These are phyloP conservation scores for Cavia aperea DNA, from an alignment of 2,113 vertebrate species.

Conservation along the genomic window DNA sequence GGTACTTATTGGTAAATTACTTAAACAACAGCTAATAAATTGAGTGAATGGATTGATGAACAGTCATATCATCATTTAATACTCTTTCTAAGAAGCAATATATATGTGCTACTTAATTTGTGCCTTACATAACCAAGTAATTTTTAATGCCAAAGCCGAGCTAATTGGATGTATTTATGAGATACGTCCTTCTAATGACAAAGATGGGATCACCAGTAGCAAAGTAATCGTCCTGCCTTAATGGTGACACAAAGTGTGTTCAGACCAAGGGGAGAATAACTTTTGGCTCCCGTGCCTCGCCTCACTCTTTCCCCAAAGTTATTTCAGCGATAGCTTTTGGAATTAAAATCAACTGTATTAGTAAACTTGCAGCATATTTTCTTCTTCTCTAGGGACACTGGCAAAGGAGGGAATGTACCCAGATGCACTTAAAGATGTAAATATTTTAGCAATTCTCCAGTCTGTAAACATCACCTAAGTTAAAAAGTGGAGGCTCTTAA, in stretches of 20 bases:
- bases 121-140: not conserved
- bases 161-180: conserved; percentile 25
- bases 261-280: not conserved
- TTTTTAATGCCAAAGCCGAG: not conserved
- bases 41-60: not conserved
- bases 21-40: not conserved
- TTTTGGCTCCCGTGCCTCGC: not conserved
- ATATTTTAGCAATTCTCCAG: conserved; percentile 53
- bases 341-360: not conserved
- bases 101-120: conserved; percentile 30
- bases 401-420: not conserved
- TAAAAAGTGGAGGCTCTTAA: conserved; percentile 36
- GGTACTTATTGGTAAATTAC: not conserved
- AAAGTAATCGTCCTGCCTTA: conserved; percentile 7
- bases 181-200: not conserved
- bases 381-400: not conserved
- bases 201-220: not conserved
- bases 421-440: conserved; percentile 40
- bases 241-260: not conserved
- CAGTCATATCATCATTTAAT: not conserved
- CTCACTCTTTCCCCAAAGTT: not conserved
- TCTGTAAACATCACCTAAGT: conserved; percentile 32
- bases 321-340: not conserved
- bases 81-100: not conserved
- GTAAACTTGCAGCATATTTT: conserved; percentile 9